Evolutionary conservation across 2,888 invertebrate genomes (phyloP).

Genomic region (Pilophorus perplexus): DNA sequence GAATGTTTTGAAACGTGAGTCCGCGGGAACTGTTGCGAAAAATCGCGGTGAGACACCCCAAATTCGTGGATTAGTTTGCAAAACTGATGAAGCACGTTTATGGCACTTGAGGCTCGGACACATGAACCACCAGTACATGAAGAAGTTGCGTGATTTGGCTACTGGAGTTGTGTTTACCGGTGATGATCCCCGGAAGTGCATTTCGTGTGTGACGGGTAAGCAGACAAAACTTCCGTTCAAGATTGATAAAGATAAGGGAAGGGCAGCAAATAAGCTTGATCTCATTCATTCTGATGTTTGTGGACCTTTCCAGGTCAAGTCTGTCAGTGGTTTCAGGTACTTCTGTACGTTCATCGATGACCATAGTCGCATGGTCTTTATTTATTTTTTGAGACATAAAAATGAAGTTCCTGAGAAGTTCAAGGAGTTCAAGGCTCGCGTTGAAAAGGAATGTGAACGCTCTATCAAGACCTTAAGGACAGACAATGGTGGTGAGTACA

Average conservation of each 20-base stretch:
- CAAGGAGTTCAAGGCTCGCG: constrained; percentile 48
- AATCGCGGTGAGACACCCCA: no score
- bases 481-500: constrained; percentile 39
- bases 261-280: constrained; percentile 40
- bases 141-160: constrained; percentile 28
- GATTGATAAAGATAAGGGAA: constrained; percentile 15
- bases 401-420: constrained; percentile 49
- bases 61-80: no score
- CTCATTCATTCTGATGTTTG: constrained; percentile 47
- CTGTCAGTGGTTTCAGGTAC: constrained; percentile 43
- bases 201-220: constrained; percentile 34
- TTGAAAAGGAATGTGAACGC: constrained; percentile 48
- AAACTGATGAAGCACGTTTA: no score
- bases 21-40: neutral
- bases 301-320: constrained; percentile 44
- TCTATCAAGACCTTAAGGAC: constrained; percentile 48
- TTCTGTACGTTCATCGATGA: constrained; percentile 46
- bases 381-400: constrained; percentile 51
- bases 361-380: constrained; percentile 42
- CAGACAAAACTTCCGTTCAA: constrained; percentile 29
- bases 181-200: constrained; percentile 4
- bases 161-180: constrained; percentile 13
- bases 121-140: constrained; percentile 26
- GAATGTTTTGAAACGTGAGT: constrained; percentile 1
- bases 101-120: constrained; percentile 44